Percentiles rank a stretch among this genome's conserved stretches.
These are phyloP conservation scores for Gymnarchus niloticus DNA, from an alignment of 2,113 vertebrate genomes.

Conservation along the genomic window DNA sequence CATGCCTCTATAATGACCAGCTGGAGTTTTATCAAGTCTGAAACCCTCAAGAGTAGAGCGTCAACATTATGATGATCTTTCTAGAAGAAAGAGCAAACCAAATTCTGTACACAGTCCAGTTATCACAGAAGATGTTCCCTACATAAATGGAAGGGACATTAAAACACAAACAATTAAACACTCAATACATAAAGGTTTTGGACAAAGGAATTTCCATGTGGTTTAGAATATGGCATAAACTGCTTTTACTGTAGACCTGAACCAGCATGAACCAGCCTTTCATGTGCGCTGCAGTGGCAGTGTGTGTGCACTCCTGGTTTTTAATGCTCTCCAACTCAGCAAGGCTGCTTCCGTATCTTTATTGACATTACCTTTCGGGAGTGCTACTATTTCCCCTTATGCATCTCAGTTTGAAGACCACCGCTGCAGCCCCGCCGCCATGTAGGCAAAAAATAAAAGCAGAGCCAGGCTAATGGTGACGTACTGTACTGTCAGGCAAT, in stretches of 20 bases:
- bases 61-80: neutral
- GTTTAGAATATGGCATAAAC: too few relatives aligned
- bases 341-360: neutral
- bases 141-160: neutral
- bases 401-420: neutral
- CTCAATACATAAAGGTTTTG: neutral
- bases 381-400: neutral
- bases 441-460: slow-evolving; percentile 22
- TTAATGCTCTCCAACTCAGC: neutral
- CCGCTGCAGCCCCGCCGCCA: slow-evolving; percentile 25
- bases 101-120: neutral
- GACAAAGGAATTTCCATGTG: too few relatives aligned
- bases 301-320: too few relatives aligned
- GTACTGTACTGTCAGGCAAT: slow-evolving; percentile 27
- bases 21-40: neutral
- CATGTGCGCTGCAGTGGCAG: neutral
- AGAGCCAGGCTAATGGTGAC: slow-evolving; percentile 22
- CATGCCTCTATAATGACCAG: neutral
- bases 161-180: neutral
- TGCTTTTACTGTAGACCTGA: neutral
- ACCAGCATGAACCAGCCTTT: neutral
- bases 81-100: neutral
- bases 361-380: neutral
- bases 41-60: neutral
- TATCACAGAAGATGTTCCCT: neutral